Evolutionary conservation across 37 sponge, comb jelly and placozoan genomes (phyloP).

Genomic region (Aphrocallistes beatrix): DNA sequence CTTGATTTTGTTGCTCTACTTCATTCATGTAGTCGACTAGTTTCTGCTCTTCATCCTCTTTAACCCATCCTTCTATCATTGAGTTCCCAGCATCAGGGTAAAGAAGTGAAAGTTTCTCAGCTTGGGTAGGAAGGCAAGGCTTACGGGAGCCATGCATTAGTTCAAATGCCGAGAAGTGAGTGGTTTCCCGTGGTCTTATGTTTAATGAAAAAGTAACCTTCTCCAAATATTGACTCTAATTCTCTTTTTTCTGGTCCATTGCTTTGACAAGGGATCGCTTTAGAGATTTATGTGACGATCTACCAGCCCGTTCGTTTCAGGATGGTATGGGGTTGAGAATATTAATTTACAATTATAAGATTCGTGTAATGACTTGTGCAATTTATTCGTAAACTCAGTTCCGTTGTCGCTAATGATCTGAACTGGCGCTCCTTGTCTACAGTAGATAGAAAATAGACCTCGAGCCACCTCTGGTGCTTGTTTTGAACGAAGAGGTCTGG

Average conservation of each 20-base stretch:
- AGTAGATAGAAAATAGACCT: neutral
- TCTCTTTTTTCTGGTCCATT: neutral
- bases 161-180: neutral
- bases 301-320: neutral
- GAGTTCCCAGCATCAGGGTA: constrained; percentile 18
- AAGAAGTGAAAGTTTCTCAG: neutral
- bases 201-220: neutral
- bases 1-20: neutral
- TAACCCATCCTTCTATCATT: no score
- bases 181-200: neutral
- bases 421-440: neutral
- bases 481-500: neutral
- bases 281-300: no score
- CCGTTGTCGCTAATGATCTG: neutral
- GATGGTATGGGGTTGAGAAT: neutral
- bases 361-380: neutral
- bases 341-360: neutral
- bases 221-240: neutral
- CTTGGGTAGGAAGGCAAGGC: neutral
- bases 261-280: neutral
- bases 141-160: neutral
- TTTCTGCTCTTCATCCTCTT: neutral
- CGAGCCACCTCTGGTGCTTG: neutral
- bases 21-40: neutral
- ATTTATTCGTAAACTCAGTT: neutral